A percentile compares a stretch with the other conserved stretches of the same genome.
phyloP scores from a whole-genome alignment of 2,113 vertebrate species.

The Argyrosomus japonicus region DNA sequence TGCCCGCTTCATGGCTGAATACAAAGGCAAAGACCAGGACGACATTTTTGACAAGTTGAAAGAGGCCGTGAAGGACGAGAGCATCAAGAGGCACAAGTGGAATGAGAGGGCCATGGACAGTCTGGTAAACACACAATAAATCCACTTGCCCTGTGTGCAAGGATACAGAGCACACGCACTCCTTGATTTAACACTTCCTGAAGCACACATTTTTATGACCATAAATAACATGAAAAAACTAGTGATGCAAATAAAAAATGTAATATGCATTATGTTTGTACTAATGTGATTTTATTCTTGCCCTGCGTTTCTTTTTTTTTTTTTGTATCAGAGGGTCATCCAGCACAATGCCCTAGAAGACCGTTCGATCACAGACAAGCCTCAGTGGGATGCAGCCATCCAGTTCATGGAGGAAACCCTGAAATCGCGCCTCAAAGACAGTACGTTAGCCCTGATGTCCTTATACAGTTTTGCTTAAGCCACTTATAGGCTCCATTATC shows the following conservation, averaged over 20 bases:
- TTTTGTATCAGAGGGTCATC: conserved; percentile 90
- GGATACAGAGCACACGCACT: neutral
- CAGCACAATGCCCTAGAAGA: conserved; percentile 99
- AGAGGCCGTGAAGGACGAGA: conserved; percentile 97
- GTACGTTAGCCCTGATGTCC: conserved; percentile 80
- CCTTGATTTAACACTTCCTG: neutral
- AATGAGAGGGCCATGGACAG: conserved; percentile 97
- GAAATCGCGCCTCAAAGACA: conserved; percentile 94
- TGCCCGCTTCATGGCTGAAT: conserved; percentile 97
- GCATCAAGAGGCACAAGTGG: conserved; percentile 97
- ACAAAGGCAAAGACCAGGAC: conserved; percentile 96
- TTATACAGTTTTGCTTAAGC: neutral
- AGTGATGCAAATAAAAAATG: neutral
- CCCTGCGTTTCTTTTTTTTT: neutral
- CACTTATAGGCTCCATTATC: neutral
- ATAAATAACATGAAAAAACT: neutral
- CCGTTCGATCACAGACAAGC: conserved; percentile 96
- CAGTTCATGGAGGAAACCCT: conserved; percentile 98
- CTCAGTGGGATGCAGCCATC: conserved; percentile 99
- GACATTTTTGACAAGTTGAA: conserved; percentile 99
- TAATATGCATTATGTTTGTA: neutral
- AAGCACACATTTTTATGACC: neutral
- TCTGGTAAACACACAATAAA: conserved; percentile 86
- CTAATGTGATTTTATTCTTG: conserved; percentile 18
- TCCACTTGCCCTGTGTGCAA: conserved; percentile 2